Evolutionary conservation across 2,888 invertebrate genomes (phyloP), one percentile per base, ranked within the genome.

Genomic region (Drosophila villosipedis): DNA sequence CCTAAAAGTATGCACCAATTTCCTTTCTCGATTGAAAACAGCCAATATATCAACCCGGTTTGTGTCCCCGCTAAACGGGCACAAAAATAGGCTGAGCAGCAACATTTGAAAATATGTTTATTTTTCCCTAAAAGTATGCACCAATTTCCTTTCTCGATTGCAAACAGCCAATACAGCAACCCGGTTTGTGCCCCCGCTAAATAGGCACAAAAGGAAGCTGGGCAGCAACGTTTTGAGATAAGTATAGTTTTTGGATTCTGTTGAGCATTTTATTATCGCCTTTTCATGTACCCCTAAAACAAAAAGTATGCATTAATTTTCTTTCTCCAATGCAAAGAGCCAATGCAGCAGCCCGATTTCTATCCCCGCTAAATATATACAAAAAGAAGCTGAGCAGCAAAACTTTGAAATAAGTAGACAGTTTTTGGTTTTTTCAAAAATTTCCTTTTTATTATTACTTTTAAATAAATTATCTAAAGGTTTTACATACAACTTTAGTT

Each of bases 401-500:
- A 1, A 7, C 25, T 22, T 16, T 0, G 2, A 2, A 16, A 3
- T 16, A 7, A 31, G 0, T 0, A 30, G 5, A 3, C 3, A 22
- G 5, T 19, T 31, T 16, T 43, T 58, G 22, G 22, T 16, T 60
- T 64, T 74, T 83, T 75, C 55, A 73, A 78, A 76, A 67, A 64
- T 60, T 73, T 80, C 74, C 75, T 59, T 78, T 73, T 78, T 62
- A 76, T 80, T 85, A 84, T 73, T 89, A 82, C 74, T 84, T 89
- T 89, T 89, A 84, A 86, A 89, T 86, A 86, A 86, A 85, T 83
- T 86, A 89, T 86, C 83, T 83, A 83, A 86, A 82, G 81, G 83
- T 76, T 84, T 80, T 78, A 77, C 59, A 76, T 73, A 64, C 81
- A 86, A 85, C 74, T 85, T 73, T 75, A 83, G 80, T 83, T 78